These are phyloP conservation scores for Synergus japonicus DNA, from an alignment of 2,888 invertebrate genomes.

Conservation along the genomic window DNA sequence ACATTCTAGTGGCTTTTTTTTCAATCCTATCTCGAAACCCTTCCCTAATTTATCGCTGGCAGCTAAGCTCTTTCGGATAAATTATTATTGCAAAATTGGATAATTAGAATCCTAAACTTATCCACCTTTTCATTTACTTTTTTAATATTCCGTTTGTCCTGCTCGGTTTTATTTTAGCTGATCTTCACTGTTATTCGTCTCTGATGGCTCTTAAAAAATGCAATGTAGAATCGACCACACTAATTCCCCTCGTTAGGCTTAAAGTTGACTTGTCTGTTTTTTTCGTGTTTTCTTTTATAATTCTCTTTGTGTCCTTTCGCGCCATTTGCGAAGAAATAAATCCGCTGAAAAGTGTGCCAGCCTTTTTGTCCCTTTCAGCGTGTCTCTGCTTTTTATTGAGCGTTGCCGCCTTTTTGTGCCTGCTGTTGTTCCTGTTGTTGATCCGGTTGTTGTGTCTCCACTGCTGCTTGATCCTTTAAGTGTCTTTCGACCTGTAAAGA, in stretches of 20 bases:
- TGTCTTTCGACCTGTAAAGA: constrained; percentile 73
- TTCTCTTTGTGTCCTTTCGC: constrained; percentile 55
- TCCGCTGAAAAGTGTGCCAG: constrained; percentile 58
- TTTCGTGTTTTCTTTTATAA: constrained; percentile 47
- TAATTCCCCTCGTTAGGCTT: constrained; percentile 47
- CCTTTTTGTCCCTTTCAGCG: constrained; percentile 53
- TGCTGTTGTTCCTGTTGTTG: constrained; percentile 67
- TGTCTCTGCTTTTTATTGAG: constrained; percentile 70
- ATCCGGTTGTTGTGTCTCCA: constrained; percentile 66
- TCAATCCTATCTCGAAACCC: constrained; percentile 54
- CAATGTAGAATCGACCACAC: constrained; percentile 31
- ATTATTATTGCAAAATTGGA: constrained; percentile 56
- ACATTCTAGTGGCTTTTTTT: constrained; percentile 44
- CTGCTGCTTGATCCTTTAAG: constrained; percentile 72
- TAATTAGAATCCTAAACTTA: constrained; percentile 42
- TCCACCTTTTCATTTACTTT: constrained; percentile 22
- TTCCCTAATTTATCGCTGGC: constrained; percentile 41
- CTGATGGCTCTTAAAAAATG: constrained; percentile 17
- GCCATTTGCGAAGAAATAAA: constrained; percentile 56
- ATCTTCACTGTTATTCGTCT: not conserved
- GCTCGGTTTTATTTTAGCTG: not conserved
- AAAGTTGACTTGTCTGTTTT: constrained; percentile 41
- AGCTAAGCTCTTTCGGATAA: constrained; percentile 42
- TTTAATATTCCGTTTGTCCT: constrained; percentile 29
- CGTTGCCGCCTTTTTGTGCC: constrained; percentile 72